Conservation (phyloP, 2,113 vertebrate genomes). For the Limnothrissa miodon region DNA sequence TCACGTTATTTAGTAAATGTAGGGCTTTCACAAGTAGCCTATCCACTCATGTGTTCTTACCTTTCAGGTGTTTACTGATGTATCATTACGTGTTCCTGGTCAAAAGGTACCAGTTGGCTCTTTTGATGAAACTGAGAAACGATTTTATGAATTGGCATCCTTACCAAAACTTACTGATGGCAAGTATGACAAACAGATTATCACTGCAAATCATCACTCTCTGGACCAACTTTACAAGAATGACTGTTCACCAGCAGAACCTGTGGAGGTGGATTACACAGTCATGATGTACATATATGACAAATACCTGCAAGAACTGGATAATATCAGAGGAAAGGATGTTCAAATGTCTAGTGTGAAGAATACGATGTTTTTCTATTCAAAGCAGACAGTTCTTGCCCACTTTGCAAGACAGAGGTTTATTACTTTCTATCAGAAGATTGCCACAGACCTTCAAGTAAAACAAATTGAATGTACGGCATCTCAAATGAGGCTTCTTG, state of each 20-base stretch:
- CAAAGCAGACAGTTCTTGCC: background rate
- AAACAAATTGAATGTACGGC: background rate
- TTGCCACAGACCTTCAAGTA: constrained; percentile 57
- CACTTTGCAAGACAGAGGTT: constrained; percentile 58
- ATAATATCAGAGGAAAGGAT: constrained; percentile 33
- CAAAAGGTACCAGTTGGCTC: constrained; percentile 28
- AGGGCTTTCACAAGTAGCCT: background rate
- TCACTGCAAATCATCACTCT: background rate
- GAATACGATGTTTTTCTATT: background rate
- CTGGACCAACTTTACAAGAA: background rate
- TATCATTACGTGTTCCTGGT: constrained; percentile 39
- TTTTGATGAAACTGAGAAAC: constrained; percentile 40
- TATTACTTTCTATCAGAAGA: constrained; percentile 67
- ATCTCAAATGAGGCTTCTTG: background rate
- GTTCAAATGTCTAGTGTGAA: constrained; percentile 11
- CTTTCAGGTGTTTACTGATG: constrained; percentile 60
- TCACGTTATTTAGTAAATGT: background rate
- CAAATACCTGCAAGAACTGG: constrained; percentile 44
- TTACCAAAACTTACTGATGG: background rate
- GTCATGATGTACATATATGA: constrained; percentile 59
- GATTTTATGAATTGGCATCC: background rate
- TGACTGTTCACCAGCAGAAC: background rate
- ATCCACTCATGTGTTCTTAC: background rate
- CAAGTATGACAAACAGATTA: background rate
- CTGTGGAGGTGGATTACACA: constrained; percentile 35